phyloP scores from a whole-genome alignment of 2,797 vertebrate species.

The Crypturellus tataupa region DNA sequence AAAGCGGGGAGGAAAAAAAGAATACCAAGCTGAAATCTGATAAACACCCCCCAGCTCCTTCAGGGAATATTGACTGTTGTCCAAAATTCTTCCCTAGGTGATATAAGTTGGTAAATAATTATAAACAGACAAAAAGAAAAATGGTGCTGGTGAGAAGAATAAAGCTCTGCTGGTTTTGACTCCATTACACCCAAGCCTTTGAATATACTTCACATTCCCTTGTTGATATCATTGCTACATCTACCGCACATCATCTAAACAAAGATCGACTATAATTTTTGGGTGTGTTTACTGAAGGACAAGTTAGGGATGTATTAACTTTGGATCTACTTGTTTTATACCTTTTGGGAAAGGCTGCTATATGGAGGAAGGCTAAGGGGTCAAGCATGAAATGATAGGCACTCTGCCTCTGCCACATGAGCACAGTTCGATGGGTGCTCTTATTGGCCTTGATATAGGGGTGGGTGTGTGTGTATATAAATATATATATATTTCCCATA shows the following conservation, averaged over 20 bases:
- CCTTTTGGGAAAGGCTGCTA: not conserved
- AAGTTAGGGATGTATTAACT: not conserved
- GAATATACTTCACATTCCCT: not conserved
- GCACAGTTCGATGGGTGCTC: accelerated
- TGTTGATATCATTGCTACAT: not conserved
- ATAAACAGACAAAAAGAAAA: not conserved
- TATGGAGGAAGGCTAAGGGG: not conserved
- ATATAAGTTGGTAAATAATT: not conserved
- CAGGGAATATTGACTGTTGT: not conserved
- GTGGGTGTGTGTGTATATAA: no score
- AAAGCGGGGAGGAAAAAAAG: not conserved
- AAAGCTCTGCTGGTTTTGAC: not conserved
- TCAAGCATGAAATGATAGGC: not conserved
- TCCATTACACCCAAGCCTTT: not conserved
- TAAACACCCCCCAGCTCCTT: not conserved
- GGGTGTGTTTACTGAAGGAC: not conserved
- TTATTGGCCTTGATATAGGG: accelerated
- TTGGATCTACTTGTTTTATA: not conserved
- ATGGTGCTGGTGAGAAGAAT: not conserved
- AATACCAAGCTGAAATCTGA: not conserved
- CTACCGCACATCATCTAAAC: not conserved
- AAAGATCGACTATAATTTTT: not conserved
- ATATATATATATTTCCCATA: not conserved
- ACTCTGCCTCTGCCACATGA: not conserved
- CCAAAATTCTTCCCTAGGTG: not conserved